Evolutionary conservation across 23 tunicate genomes (phyloP).

Genomic region (Pegea sp.): DNA sequence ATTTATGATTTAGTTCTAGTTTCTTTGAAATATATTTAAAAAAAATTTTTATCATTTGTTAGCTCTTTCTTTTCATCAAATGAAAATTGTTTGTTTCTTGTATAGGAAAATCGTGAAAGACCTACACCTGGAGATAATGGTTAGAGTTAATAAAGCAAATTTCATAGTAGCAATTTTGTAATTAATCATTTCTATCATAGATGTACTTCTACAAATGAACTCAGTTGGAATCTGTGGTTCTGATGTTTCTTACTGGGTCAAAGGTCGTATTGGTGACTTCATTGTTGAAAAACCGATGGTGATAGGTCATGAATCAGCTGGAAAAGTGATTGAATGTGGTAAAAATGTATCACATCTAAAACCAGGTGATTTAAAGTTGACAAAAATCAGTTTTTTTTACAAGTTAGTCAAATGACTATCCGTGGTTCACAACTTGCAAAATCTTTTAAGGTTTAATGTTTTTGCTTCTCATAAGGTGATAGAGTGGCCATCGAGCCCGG

Average conservation of each 20-base stretch:
- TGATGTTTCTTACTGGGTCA: slow-evolving; percentile 95
- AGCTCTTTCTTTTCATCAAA: neutral
- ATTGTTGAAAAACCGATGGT: slow-evolving; percentile 81
- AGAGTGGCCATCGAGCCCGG: slow-evolving; percentile 99
- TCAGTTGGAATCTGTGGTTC: slow-evolving; percentile 99
- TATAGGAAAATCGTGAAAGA: slow-evolving; percentile 63
- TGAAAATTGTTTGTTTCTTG: slow-evolving; percentile 2
- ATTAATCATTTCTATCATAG: slow-evolving; percentile 6
- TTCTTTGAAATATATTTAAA: too few relatives aligned
- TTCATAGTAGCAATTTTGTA: neutral
- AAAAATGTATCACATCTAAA: slow-evolving; percentile 59
- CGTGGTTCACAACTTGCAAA: neutral
- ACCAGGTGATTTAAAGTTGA: slow-evolving; percentile 35
- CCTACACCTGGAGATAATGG: slow-evolving; percentile 57
- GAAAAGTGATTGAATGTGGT: slow-evolving; percentile 74
- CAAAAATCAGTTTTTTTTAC: neutral
- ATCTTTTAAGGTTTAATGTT: neutral
- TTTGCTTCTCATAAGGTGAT: slow-evolving; percentile 24
- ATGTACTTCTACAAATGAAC: slow-evolving; percentile 85
- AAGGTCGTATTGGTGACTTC: slow-evolving; percentile 95
- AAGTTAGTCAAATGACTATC: too few relatives aligned
- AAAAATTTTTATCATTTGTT: neutral
- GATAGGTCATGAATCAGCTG: slow-evolving; percentile 97
- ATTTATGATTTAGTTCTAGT: too few relatives aligned
- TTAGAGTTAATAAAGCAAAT: slow-evolving; percentile 4